Evolutionary conservation across 2,888 invertebrate genomes (phyloP).

Genomic region (Hirtodrosophila trivittata): DNA sequence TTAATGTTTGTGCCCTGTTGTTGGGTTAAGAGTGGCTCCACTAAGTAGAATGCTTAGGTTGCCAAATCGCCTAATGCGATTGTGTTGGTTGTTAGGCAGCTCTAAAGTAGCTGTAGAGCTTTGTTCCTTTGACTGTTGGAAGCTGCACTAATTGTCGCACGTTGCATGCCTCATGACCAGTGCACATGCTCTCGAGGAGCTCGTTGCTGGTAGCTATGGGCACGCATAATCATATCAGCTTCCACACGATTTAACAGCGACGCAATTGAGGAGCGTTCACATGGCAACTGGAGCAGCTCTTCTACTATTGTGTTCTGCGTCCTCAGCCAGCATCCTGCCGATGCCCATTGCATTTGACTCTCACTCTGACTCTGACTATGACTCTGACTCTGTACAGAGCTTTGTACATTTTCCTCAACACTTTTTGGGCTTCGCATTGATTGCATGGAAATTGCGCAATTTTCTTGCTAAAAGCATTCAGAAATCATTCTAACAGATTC

Average conservation of each 20-base stretch:
- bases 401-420: background rate
- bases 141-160: conserved; percentile 51
- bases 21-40: conserved; percentile 41
- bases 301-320: conserved; percentile 9
- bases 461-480: conserved; percentile 68
- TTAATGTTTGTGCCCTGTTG: conserved; percentile 72
- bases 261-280: conserved; percentile 63
- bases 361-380: no score
- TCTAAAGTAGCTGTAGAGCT: conserved; percentile 26
- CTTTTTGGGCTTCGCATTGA: conserved; percentile 70
- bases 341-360: conserved; percentile 35
- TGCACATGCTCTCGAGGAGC: background rate
- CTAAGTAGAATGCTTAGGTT: conserved; percentile 59
- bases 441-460: conserved; percentile 69
- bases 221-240: conserved; percentile 83
- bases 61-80: conserved; percentile 72
- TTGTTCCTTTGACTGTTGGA: background rate
- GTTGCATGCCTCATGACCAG: conserved; percentile 30
- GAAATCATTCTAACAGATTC: conserved; percentile 42
- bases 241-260: conserved; percentile 83
- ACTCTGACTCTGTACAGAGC: no score
- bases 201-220: conserved; percentile 50
- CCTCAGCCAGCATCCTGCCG: background rate
- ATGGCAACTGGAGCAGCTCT: conserved; percentile 53
- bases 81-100: conserved; percentile 40